Evolutionary conservation across 2,113 vertebrate genomes (phyloP), one percentile per base, ranked within the genome.

Genomic region (Synodontis membranacea): DNA sequence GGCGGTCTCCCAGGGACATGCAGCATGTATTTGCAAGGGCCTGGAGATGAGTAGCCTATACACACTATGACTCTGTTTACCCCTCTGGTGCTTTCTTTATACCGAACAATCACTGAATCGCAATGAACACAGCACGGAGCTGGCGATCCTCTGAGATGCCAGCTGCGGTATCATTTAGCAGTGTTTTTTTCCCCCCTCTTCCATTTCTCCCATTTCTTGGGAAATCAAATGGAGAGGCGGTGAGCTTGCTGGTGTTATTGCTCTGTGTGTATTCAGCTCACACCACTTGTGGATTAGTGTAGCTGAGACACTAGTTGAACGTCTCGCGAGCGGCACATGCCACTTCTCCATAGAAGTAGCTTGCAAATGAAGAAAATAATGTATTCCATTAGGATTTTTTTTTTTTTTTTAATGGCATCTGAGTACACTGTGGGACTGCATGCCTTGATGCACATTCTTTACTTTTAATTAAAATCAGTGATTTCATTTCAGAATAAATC

Each of bases 371-470:
- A 92, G 86, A 91, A 94, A 92, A 89, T 92, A 90, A 93, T 93
- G 92, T 93, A 93, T 94, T 90, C 93, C 89, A 93, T 94, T 93
- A 94, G 91, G 92, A 92, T 92, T 94, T 93, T n/a, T 74, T 39
- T 42, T 19, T 70, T 70, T 70, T n/a, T 75, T 89, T 89, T 92
- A 94, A 94, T 91, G 90, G 93, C 88, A 91, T 92, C 91, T 87
- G 91, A 88, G 85, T 89, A 87, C 89, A 81, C 92, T 84, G 86
- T 83, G 84, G 44, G 58, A 87, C 82, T 64, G 83, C 39, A 74
- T 37, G 72, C 52, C 76, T 84, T 82, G 58, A 80, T 86, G 86
- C 89, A 82, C 76, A 66, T 83, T 89, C 88, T 81, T 81, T 72
- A 75, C 85, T 88, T 91, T 91, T 89, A 90, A 90, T 89, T 91